Base-by-base conservation (phyloP, 2,113 vertebrate species). In the Ochotona curzoniae region DNA sequence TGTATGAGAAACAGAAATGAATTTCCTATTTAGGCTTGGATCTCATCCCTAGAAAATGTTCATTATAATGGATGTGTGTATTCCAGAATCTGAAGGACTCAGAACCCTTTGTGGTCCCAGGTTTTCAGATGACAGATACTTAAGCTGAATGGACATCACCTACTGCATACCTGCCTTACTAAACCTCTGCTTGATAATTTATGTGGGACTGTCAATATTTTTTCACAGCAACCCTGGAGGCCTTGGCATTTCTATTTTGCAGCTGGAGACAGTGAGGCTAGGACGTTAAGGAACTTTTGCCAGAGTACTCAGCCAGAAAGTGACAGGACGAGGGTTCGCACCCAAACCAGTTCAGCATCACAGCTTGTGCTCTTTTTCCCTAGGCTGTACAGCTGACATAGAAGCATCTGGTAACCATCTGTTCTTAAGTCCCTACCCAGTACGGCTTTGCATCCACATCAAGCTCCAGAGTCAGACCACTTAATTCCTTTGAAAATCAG, bases 361-460 rank as follows among this genome's bases (percentile, higher is more conserved):
- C 20, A 78, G n/a, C 30, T 28, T 21, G 11, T 54, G 61, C 38
- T 80, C 91, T 70, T 61, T 44, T 73, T 63, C 71, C 84, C 32
- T 28, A 25, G 11, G 47, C 23, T 57, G n/a, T 1, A 1, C 64
- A 89, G 86, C 25, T 38, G 26, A 5, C 6, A 10, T 0, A 63
- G 83, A 47, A 81, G 92, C 94, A 95, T 93, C 90, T 93, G 93
- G 57, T 30, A 51, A 60, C 92, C 93, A 94, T 91, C 81, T 95
- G 93, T 78, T 83, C 51, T 54, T 76, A 80, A 87, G 51, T 75
- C 67, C 57, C 61, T 95, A 49, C 81, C 13, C 32, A 81, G 20
- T 26, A 7, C 69, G 63, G 47, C 80, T 93, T 28, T 89, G 92
- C 76, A 81, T 49, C 71, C 82, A 79, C 60, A 63, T 35, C 14